phyloP scores from a whole-genome alignment of 1,140 invertebrate genomes.

The Drosophila neocordata region DNA sequence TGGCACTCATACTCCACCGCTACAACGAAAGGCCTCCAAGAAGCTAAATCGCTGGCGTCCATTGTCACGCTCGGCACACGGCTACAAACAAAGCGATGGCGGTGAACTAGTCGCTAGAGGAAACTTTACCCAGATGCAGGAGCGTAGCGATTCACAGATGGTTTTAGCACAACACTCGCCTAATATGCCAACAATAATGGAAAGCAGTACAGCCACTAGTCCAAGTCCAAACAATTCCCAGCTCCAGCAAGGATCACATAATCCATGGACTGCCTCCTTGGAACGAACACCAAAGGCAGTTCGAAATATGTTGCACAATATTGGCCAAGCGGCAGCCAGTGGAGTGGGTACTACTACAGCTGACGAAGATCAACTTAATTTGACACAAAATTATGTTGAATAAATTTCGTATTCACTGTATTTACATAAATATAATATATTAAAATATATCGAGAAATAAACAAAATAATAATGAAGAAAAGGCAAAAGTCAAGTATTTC shows the following conservation, averaged over 20 bases:
- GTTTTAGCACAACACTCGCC: slow-evolving; percentile 37
- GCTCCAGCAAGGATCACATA: slow-evolving; percentile 29
- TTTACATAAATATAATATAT: not conserved
- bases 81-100: slow-evolving; percentile 44
- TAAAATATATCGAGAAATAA: not conserved
- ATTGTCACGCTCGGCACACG: slow-evolving; percentile 72
- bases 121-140: slow-evolving; percentile 61
- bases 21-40: slow-evolving; percentile 59
- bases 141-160: slow-evolving; percentile 47
- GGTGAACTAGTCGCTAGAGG: slow-evolving; percentile 33
- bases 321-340: slow-evolving; percentile 28
- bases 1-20: slow-evolving; percentile 51
- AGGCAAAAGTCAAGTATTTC: too few species aligned
- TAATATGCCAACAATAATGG: slow-evolving; percentile 81
- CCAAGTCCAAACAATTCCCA: slow-evolving; percentile 50
- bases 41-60: slow-evolving; percentile 79
- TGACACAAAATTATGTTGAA: slow-evolving; percentile 72
- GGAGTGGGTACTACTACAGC: too few species aligned
- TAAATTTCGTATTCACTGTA: slow-evolving; percentile 22
- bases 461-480: too few species aligned
- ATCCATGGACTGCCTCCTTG: slow-evolving; percentile 57
- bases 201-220: slow-evolving; percentile 54
- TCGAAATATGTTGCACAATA: slow-evolving; percentile 54
- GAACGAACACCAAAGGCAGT: slow-evolving; percentile 54
- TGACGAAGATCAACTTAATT: slow-evolving; percentile 70